phyloP scores from a whole-genome alignment of 1,140 invertebrate species.

The Aphidius gifuensis region DNA sequence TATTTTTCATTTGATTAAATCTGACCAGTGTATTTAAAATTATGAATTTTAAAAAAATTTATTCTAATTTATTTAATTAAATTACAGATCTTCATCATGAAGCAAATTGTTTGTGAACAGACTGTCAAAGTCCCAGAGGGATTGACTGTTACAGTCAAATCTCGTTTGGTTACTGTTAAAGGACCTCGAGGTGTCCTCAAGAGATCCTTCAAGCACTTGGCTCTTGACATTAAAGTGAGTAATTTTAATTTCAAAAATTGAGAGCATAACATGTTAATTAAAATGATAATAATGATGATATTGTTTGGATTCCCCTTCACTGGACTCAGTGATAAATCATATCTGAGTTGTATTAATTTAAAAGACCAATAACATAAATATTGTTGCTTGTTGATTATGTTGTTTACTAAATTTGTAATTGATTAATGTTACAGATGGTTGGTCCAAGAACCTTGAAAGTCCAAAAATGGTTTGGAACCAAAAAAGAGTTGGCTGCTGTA shows the following conservation, averaged over 20 bases:
- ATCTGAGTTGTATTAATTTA: conserved; percentile 39
- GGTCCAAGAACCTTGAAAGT: conserved; percentile 75
- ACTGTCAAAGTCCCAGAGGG: conserved; percentile 88
- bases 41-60: too few species aligned
- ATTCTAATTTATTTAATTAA: too few species aligned
- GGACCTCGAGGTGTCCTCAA: conserved; percentile 88
- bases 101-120: conserved; percentile 92
- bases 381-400: neutral
- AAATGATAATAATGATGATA: conserved; percentile 37
- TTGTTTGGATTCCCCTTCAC: conserved; percentile 53
- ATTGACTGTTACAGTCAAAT: conserved; percentile 83
- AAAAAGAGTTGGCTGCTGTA: conserved; percentile 96
- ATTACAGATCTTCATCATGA: conserved; percentile 66
- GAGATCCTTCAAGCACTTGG: conserved; percentile 91
- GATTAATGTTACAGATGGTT: conserved; percentile 59
- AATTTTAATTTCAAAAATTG: neutral
- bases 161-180: conserved; percentile 88
- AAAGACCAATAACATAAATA: neutral
- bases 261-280: conserved; percentile 5
- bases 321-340: conserved; percentile 46
- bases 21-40: too few species aligned
- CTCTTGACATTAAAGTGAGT: conserved; percentile 84
- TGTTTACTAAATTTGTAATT: neutral
- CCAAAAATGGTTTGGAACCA: conserved; percentile 99
- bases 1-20: too few species aligned